Evolutionary conservation across 2,113 vertebrate species (phyloP).

Genomic region (Butastur rufipennis): DNA sequence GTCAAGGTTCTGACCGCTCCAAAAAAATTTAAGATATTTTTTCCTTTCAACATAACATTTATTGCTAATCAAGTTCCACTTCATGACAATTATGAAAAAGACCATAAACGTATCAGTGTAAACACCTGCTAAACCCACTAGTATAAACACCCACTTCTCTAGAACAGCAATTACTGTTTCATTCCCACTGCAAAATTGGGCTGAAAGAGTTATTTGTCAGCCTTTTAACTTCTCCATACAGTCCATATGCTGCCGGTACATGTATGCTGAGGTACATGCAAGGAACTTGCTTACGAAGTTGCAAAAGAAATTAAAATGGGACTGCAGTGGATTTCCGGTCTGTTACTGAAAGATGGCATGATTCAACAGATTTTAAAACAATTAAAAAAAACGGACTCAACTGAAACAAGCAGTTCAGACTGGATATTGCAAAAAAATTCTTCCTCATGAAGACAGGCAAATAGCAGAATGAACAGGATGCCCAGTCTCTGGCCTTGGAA

Average conservation of each 20-base stretch:
- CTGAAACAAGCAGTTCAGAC: background rate
- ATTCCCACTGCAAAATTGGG: background rate
- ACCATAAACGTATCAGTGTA: rapidly evolving
- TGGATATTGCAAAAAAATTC: background rate
- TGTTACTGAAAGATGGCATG: background rate
- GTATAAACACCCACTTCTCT: background rate
- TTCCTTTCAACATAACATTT: background rate
- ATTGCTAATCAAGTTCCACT: background rate
- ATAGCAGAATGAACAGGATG: background rate
- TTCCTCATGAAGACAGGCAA: background rate
- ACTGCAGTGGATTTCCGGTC: background rate
- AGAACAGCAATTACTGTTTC: background rate
- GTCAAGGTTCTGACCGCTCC: background rate
- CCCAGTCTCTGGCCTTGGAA: background rate
- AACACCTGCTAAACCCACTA: background rate
- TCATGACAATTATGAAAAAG: background rate
- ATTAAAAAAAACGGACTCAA: background rate
- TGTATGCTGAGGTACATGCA: background rate
- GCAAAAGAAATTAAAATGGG: background rate
- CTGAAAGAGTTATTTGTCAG: background rate
- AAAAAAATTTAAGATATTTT: background rate
- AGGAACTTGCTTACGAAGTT: background rate
- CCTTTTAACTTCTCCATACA: background rate
- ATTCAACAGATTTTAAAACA: background rate
- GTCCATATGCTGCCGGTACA: background rate